Conservation (phyloP, 2,797 vertebrate genomes). For the Phrynocephalus vlangalii region DNA sequence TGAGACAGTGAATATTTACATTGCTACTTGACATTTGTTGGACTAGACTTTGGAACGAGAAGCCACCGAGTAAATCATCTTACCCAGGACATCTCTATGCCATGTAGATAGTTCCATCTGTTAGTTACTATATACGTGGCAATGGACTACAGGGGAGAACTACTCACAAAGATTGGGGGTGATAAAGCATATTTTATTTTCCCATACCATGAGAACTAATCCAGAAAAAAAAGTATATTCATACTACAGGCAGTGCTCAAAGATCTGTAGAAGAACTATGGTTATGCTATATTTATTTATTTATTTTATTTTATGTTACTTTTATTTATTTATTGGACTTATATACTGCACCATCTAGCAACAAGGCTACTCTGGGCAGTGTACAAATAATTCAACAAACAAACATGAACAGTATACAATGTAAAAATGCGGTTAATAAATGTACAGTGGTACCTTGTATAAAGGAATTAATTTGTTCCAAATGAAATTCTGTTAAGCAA, state of each 20-base stretch:
- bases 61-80: not conserved
- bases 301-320: not conserved
- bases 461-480: no score
- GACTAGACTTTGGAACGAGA: not conserved
- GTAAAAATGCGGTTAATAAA: no score
- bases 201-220: not conserved
- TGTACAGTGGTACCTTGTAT: no score
- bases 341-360: no score
- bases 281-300: not conserved
- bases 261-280: not conserved
- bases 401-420: no score
- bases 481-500: no score
- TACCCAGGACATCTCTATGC: not conserved
- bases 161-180: no score
- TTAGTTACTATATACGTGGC: not conserved
- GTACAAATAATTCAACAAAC: no score
- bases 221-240: not conserved
- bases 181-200: not conserved
- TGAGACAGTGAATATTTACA: not conserved
- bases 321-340: no score
- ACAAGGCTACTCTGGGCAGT: no score
- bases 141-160: no score
- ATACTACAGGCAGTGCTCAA: not conserved
- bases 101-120: not conserved
- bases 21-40: not conserved